These are phyloP conservation scores for Formica exsecta DNA, from an alignment of 1,140 invertebrate genomes.

Conservation along the genomic window DNA sequence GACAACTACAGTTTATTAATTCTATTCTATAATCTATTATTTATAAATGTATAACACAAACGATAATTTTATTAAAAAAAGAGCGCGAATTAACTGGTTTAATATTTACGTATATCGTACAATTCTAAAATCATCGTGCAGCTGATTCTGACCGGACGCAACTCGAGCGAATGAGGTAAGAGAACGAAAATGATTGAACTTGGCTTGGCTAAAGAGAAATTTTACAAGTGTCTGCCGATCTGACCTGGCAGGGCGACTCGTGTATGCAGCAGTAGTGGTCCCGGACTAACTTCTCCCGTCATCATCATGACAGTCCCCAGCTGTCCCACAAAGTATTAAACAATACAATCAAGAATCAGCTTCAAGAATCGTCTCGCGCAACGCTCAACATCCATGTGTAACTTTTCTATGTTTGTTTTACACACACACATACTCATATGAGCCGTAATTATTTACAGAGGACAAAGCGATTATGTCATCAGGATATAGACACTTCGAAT, in stretches of 20 bases:
- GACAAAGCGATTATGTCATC: not conserved
- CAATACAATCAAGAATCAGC: slow-evolving; percentile 78
- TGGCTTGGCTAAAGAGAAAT: slow-evolving; percentile 6
- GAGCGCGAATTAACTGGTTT: no score
- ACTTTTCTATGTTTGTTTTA: slow-evolving; percentile 18
- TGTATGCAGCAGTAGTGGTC: slow-evolving; percentile 83
- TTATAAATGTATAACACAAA: no score
- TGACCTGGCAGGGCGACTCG: slow-evolving; percentile 83
- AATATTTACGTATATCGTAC: not conserved
- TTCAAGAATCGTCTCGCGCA: slow-evolving; percentile 62
- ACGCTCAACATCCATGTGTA: slow-evolving; percentile 58
- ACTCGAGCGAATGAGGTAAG: slow-evolving; percentile 8
- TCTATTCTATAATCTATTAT: no score
- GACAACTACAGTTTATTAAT: not conserved
- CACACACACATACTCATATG: not conserved
- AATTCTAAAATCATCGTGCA: not conserved
- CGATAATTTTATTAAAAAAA: no score
- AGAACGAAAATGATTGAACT: not conserved
- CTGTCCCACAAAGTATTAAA: slow-evolving; percentile 84
- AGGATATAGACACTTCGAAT: no score
- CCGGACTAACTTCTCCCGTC: slow-evolving; percentile 82
- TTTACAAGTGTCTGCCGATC: slow-evolving; percentile 82
- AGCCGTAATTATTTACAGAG: slow-evolving; percentile 21
- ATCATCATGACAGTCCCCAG: slow-evolving; percentile 82
- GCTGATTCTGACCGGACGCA: not conserved